Conservation (phyloP, 2,888 invertebrate species). For the Melinopterus prodromus region DNA sequence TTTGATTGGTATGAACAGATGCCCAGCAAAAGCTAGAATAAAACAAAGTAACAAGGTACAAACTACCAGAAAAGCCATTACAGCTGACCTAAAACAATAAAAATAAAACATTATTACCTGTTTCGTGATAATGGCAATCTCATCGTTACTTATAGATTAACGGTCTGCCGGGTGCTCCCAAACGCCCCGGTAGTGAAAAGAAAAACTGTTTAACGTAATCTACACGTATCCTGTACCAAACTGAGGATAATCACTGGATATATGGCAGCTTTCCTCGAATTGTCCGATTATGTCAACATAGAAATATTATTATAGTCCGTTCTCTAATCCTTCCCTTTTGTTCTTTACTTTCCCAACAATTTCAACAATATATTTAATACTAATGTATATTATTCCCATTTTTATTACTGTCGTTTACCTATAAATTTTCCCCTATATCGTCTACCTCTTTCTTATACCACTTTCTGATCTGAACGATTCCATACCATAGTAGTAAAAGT, state of each 20-base stretch:
- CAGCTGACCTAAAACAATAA: not conserved
- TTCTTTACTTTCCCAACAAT: not conserved
- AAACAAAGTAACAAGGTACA: not conserved
- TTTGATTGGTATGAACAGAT: no score
- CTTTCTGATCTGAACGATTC: no score
- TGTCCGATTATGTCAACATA: not conserved
- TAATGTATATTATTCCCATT: not conserved
- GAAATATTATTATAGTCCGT: not conserved
- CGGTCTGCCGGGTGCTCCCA: not conserved
- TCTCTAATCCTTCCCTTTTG: not conserved
- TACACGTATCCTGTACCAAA: not conserved
- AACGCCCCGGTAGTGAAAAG: not conserved
- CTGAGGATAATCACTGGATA: not conserved
- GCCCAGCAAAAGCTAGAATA: not conserved
- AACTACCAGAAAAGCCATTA: not conserved
- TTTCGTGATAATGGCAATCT: not conserved
- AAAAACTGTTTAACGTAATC: not conserved
- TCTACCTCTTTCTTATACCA: no score
- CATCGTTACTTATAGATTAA: slow-evolving; percentile 4
- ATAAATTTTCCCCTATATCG: not conserved
- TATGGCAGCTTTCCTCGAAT: not conserved
- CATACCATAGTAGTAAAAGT: no score
- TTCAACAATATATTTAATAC: not conserved
- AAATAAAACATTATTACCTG: not conserved
- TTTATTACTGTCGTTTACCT: not conserved